These are phyloP conservation scores for Brachyptera putata DNA, from an alignment of 2,888 invertebrate genomes.

Conservation along the genomic window DNA sequence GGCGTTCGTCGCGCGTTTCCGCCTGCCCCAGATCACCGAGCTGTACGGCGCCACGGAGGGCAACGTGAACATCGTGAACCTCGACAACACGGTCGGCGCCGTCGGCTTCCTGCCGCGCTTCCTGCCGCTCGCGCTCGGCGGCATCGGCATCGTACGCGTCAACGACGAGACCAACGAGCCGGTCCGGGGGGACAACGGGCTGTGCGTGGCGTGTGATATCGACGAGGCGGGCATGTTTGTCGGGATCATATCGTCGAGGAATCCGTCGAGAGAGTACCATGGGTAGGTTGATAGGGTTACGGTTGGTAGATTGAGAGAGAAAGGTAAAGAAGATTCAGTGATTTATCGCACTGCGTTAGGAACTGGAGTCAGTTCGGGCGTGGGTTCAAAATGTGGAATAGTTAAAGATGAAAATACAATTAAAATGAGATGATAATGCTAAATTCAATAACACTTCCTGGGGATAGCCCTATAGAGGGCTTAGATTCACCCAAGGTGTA, in stretches of 20 bases:
- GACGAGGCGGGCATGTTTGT: constrained; percentile 84
- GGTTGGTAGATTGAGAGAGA: too few species aligned
- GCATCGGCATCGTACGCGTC: constrained; percentile 63
- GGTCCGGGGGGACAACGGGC: constrained; percentile 55
- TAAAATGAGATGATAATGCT: too few species aligned
- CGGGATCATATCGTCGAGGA: constrained; percentile 62
- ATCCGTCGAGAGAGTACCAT: constrained; percentile 64
- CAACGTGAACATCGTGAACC: constrained; percentile 92
- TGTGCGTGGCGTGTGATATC: constrained; percentile 76
- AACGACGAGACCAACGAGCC: constrained; percentile 64
- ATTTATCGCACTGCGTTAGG: too few species aligned
- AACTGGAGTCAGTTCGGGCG: too few species aligned
- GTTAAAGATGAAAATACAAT: too few species aligned
- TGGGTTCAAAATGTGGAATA: too few species aligned
- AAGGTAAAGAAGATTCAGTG: too few species aligned
- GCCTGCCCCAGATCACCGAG: constrained; percentile 78
- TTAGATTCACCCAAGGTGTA: too few species aligned
- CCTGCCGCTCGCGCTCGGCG: constrained; percentile 56
- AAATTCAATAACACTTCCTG: too few species aligned
- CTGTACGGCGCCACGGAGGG: constrained; percentile 98
- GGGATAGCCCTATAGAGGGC: too few species aligned
- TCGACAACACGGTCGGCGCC: constrained; percentile 83
- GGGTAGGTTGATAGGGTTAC: too few species aligned
- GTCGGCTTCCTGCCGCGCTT: constrained; percentile 83
- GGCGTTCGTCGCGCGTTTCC: constrained; percentile 74